Evolutionary conservation across 1,140 invertebrate genomes (phyloP), one percentile per base, ranked within the genome.

Genomic region (Telenomus remus): DNA sequence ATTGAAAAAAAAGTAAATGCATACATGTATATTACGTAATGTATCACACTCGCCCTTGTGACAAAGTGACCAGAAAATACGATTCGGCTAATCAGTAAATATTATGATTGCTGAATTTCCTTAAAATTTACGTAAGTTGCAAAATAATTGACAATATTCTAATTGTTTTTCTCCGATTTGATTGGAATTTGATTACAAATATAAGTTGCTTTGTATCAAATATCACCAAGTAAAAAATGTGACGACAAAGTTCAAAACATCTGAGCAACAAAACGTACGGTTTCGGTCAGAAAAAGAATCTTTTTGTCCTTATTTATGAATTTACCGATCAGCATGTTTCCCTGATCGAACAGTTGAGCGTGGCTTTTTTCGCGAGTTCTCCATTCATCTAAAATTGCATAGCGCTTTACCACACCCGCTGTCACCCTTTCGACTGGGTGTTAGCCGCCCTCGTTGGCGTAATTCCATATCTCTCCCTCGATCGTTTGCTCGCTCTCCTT

Each of bases 311-410:
- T 73, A 69, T 73, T 78, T 73, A 72, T 64, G 55, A 65, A 69
- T 73, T 69, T 65, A 70, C 75, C 60, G 69, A 78, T 66, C 63
- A 57, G 53, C 60, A 43, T 68, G 75, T 73, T 65, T 65, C 49
- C 50, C 64, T 54, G 75, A 61, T 55, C 63, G 66, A 68, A 72
- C 64, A 55, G 33, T 72, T 42, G 48, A 55, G 80, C 81, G 80
- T 78, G 73, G 75, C 74, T 78, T n/a, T 48, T n/a, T 34, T 35
- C 81, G 80, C 82, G 77, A 70, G 54, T 76, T 79, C 64, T 76
- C 81, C 81, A 82, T 86, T 84, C 83, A 82, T 86, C 82, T 84
- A 78, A 87, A 85, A 87, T 87, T 84, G 85, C 82, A 84, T 81
- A 81, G 79, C 80, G 81, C 77, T 82, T 73, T 81, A 79, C 66